Percentiles rank a stretch among this genome's conserved stretches.
These are phyloP conservation scores for Paratilapia polleni DNA, from an alignment of 2,113 vertebrate species.

Conservation along the genomic window DNA sequence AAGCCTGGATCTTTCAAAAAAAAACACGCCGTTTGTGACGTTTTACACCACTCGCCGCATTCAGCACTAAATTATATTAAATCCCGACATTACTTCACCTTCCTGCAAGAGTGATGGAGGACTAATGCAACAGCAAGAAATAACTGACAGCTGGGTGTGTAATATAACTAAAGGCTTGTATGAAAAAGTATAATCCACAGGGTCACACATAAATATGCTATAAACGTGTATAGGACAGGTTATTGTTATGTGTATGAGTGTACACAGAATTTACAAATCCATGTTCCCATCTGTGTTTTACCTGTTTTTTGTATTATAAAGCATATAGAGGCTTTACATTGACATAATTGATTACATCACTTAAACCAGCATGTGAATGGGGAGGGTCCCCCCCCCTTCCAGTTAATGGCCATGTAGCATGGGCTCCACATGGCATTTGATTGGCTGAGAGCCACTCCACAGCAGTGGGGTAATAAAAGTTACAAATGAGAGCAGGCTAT, in stretches of 20 bases:
- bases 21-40: conserved; percentile 58
- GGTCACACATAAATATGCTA: conserved; percentile 8
- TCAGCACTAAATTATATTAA: conserved; percentile 60
- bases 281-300: not conserved
- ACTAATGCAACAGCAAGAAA: conserved; percentile 42
- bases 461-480: conserved; percentile 80
- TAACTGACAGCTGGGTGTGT: conserved; percentile 44
- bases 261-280: not conserved
- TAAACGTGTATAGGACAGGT: not conserved
- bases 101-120: conserved; percentile 31
- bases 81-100: conserved; percentile 52
- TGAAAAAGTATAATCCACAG: conserved; percentile 36
- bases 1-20: conserved; percentile 57
- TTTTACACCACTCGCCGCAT: conserved; percentile 56
- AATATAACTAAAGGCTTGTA: conserved; percentile 44
- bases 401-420: conserved; percentile 64
- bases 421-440: conserved; percentile 55
- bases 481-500: conserved; percentile 81
- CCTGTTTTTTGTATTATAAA: conserved; percentile 12
- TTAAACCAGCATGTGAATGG: conserved; percentile 23
- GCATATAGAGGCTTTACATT: not conserved
- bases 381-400: conserved; percentile 10
- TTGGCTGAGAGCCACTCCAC: conserved; percentile 71
- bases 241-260: not conserved
- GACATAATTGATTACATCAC: conserved; percentile 60